Evolutionary conservation across 2,797 vertebrate species (phyloP).

Genomic region (Halcyon smyrnensis): DNA sequence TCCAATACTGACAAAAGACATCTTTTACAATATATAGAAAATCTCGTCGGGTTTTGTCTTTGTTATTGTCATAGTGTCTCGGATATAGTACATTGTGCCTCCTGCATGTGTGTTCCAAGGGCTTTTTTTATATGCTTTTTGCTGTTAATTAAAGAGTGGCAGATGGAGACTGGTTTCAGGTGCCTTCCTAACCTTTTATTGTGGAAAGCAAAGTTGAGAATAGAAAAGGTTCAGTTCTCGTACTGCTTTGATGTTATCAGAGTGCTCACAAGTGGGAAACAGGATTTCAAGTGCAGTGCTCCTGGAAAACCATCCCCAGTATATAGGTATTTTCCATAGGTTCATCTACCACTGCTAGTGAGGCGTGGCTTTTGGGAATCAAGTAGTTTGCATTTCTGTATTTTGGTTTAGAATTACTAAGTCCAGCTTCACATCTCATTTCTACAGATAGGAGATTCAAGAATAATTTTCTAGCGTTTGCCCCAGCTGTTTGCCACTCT

Average conservation of each 20-base stretch:
- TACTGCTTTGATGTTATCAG: background rate
- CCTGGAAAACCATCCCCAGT: background rate
- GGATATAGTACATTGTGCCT: background rate
- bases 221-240: background rate
- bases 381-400: background rate
- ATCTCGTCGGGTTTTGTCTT: background rate
- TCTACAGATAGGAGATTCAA: background rate
- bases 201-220: background rate
- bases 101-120: background rate
- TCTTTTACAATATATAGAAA: background rate
- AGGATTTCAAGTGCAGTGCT: background rate
- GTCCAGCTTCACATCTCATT: background rate
- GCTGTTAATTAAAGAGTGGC: background rate
- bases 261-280: background rate
- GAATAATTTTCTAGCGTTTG: background rate
- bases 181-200: background rate
- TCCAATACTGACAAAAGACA: background rate
- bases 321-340: rapidly evolving
- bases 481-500: background rate
- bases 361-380: background rate
- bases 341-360: background rate
- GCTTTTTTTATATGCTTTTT: background rate
- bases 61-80: background rate
- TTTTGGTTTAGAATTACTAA: background rate
- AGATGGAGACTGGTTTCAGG: background rate